phyloP scores from a whole-genome alignment of 2,797 vertebrate species.

The Ibycter americanus region DNA sequence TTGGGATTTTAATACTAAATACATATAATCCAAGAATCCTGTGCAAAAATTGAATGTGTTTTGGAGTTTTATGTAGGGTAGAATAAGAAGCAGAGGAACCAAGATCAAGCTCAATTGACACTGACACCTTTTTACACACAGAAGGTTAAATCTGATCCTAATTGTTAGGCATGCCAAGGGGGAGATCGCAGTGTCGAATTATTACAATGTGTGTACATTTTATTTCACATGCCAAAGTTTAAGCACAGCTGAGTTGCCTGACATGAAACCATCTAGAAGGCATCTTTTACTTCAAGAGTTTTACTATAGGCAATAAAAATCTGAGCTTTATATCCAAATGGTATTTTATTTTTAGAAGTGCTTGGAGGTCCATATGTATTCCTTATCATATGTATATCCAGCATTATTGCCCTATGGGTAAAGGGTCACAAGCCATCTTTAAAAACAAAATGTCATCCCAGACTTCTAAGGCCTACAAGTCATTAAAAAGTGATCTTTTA shows the following conservation, averaged over 20 bases:
- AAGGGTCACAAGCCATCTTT: neutral
- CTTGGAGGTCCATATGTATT: neutral
- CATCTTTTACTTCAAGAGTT: conserved; percentile 46
- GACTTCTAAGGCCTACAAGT: neutral
- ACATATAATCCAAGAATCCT: neutral
- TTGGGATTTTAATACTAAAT: neutral
- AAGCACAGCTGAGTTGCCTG: conserved; percentile 12
- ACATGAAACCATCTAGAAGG: conserved; percentile 59
- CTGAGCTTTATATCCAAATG: neutral
- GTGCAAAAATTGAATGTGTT: neutral
- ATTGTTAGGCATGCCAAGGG: neutral
- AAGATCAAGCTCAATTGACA: neutral
- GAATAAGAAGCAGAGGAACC: conserved; percentile 35
- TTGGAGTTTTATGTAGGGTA: neutral
- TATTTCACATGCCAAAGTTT: conserved; percentile 38
- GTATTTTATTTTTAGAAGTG: neutral
- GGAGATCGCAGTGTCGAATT: conserved; percentile 38
- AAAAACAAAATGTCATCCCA: neutral
- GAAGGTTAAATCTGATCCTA: conserved; percentile 5
- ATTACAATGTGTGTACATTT: conserved; percentile 52
- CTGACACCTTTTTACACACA: neutral
- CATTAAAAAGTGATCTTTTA: neutral
- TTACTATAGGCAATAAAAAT: conserved; percentile 9
- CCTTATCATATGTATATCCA: neutral
- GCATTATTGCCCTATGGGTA: neutral